A percentile compares a stretch with the other conserved stretches of the same genome.
phyloP scores from a whole-genome alignment of 2,888 invertebrate species.

The Linnaemya tessellans region DNA sequence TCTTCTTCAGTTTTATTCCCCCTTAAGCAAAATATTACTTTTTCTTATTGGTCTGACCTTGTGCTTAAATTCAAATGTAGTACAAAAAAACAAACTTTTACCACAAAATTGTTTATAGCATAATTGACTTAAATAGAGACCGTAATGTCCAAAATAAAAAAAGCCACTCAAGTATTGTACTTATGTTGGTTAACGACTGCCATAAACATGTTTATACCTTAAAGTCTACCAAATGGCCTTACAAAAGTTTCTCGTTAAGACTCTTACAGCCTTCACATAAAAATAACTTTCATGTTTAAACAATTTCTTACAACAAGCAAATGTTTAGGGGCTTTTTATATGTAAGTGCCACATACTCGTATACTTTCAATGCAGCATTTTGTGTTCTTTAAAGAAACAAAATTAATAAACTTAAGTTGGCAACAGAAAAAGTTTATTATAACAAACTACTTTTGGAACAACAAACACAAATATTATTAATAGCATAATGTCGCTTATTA shows the following conservation, averaged over 20 bases:
- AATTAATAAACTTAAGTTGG: background rate
- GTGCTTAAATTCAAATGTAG: background rate
- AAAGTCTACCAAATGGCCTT: background rate
- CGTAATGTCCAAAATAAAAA: background rate
- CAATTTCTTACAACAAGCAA: background rate
- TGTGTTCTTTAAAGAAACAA: background rate
- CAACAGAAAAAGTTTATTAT: background rate
- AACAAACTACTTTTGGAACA: background rate
- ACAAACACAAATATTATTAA: background rate
- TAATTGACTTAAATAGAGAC: conserved; percentile 10
- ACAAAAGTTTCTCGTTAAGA: background rate
- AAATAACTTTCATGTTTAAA: conserved; percentile 4
- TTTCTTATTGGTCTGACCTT: background rate
- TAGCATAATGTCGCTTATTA: background rate
- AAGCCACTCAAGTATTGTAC: background rate
- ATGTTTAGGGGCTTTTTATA: background rate
- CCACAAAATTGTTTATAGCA: background rate
- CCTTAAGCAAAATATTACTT: background rate
- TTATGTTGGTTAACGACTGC: background rate
- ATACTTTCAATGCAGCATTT: background rate
- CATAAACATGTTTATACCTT: conserved; percentile 1
- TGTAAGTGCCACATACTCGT: no score
- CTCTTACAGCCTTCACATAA: no score
- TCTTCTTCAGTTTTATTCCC: no score
- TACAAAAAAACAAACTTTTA: conserved; percentile 10